Evolutionary conservation across 2,113 vertebrate species (phyloP), one percentile per base, ranked within the genome.

Genomic region (Micronycteris hirsuta): DNA sequence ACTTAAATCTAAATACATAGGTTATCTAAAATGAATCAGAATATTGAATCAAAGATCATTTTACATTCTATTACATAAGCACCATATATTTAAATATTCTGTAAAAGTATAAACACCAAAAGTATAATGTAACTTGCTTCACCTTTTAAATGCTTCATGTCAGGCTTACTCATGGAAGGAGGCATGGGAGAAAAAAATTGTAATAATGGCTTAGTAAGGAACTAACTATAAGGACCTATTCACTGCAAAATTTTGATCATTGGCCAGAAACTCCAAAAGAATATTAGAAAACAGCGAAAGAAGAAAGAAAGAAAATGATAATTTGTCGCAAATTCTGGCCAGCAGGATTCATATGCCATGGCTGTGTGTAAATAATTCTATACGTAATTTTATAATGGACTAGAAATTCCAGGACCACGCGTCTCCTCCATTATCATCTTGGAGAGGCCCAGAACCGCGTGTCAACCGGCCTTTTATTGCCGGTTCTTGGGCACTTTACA

Each of bases 141-240:
- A 26, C n/a, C 41, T 85, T n/a, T n/a, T n/a, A 97, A 78, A 80
- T 83, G n/a, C 74, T 92, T 96, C 19, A 3, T 94, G 77, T 91
- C 36, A 96, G 24, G 63, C 94, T 84, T 81, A 36, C 19, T 73
- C 81, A 93, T 97, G 91, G 70, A 95, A 49, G 58, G 26, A 68
- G 93, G 80, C 16, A 94, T 90, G 77, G 20, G 22, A 73, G 19
- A 58, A 94, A 63, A 80, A 67, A 20, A 56, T 16, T 56, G 76
- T 77, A 91, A 54, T 93, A 56, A 6, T 92, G 14, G 4, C 36
- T 97, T 91, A 43, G 56, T 94, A 89, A 93, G 38, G 28, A 89
- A 91, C 52, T n/a, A 94, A 97, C 38, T 82, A 86, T 96, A 97
- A 71, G 4, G n/a, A 93, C 68, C 31, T 94, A 84, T 74, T 80